These are phyloP conservation scores for Scomber scombrus DNA, from an alignment of 2,113 vertebrate genomes.

Conservation along the genomic window DNA sequence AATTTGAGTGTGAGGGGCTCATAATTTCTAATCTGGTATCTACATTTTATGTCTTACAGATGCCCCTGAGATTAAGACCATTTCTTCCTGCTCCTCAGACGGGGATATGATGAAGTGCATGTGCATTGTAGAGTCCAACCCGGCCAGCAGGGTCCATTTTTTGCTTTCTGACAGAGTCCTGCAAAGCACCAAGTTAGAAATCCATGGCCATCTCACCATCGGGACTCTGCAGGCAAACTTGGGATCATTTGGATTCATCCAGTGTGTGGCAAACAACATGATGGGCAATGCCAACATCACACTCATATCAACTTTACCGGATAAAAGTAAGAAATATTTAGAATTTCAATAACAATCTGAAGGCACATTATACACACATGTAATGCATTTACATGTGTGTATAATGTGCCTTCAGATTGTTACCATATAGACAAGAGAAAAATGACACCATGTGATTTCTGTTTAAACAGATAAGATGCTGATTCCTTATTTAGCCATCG, in stretches of 20 bases:
- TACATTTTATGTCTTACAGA: constrained; percentile 57
- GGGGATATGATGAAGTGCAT: constrained; percentile 55
- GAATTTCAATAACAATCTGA: background rate
- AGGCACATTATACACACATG: background rate
- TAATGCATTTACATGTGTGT: background rate
- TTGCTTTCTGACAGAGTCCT: constrained; percentile 47
- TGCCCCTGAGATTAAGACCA: constrained; percentile 71
- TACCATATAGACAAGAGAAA: background rate
- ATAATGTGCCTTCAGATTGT: background rate
- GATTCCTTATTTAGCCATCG: constrained; percentile 45
- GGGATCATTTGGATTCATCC: constrained; percentile 43
- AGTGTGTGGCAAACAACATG: constrained; percentile 77
- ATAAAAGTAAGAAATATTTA: constrained; percentile 37
- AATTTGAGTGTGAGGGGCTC: background rate
- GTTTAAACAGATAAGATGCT: constrained; percentile 58
- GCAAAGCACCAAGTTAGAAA: constrained; percentile 35
- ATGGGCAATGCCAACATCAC: constrained; percentile 49
- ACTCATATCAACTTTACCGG: constrained; percentile 42
- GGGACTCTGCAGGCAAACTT: constrained; percentile 43
- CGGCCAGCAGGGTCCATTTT: constrained; percentile 70
- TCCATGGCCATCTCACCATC: constrained; percentile 51
- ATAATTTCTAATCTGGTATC: background rate
- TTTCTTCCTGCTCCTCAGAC: constrained; percentile 67
- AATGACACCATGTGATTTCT: constrained; percentile 1
- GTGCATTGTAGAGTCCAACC: constrained; percentile 77